Evolutionary conservation across 2,797 vertebrate genomes (phyloP).

Genomic region (Nyctibius grandis): DNA sequence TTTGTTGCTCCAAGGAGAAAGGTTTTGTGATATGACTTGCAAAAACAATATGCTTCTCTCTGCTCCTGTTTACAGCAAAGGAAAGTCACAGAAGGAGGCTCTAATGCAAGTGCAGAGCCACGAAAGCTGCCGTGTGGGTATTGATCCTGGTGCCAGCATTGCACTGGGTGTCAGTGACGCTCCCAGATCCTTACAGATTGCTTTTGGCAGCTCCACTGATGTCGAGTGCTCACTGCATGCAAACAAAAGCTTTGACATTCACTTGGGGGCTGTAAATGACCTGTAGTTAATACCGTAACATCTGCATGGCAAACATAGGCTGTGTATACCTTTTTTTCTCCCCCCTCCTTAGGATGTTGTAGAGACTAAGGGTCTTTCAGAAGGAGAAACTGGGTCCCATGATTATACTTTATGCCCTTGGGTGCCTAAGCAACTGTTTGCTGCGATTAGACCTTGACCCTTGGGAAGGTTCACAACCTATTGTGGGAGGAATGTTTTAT

Average conservation of each 20-base stretch:
- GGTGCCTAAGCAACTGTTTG: constrained; percentile 5
- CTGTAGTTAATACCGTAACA: not conserved
- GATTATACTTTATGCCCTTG: not conserved
- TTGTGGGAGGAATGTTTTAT: not conserved
- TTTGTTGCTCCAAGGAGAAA: not conserved
- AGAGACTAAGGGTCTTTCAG: not conserved
- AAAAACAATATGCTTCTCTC: not conserved
- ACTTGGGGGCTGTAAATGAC: not conserved
- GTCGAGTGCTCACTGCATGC: not conserved
- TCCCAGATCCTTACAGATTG: not conserved
- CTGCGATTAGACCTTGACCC: not conserved
- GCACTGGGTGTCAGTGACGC: not conserved
- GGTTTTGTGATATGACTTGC: not conserved
- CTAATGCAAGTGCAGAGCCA: not conserved
- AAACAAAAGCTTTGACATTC: constrained; percentile 46
- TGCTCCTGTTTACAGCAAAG: not conserved
- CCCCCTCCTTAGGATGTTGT: not conserved
- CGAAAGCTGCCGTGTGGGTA: not conserved
- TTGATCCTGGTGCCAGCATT: not conserved
- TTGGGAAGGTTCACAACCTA: not conserved
- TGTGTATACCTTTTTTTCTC: not conserved
- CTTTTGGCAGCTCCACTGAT: constrained; percentile 37
- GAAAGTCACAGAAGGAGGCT: not conserved
- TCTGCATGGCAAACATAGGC: constrained; percentile 11
- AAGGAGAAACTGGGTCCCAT: not conserved